These are phyloP conservation scores for Tetranychus truncatus DNA, from an alignment of 2,888 invertebrate species.

Conservation along the genomic window DNA sequence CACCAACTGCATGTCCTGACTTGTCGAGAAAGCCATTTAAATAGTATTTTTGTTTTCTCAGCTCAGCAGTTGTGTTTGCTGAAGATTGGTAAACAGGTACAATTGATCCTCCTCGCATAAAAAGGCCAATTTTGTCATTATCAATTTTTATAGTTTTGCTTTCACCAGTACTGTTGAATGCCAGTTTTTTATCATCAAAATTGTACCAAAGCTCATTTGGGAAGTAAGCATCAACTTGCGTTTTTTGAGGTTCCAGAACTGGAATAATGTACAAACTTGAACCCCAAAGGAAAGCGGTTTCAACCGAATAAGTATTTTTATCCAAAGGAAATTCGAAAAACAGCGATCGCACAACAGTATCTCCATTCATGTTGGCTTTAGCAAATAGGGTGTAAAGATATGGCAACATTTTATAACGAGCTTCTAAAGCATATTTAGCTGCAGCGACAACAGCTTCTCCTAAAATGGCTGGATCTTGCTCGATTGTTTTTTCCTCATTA, in stretches of 20 bases:
- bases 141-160: conserved; percentile 37
- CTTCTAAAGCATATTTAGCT: conserved; percentile 43
- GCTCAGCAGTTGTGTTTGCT: not conserved
- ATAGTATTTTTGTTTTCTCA: not conserved
- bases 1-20: not conserved
- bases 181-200: not conserved
- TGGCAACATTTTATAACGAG: conserved; percentile 54
- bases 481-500: conserved; percentile 38
- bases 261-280: conserved; percentile 52
- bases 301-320: conserved; percentile 45
- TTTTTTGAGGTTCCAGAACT: conserved; percentile 36
- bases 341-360: conserved; percentile 41
- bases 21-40: not conserved
- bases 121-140: conserved; percentile 44
- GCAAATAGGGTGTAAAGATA: conserved; percentile 62
- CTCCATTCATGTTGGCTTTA: conserved; percentile 36
- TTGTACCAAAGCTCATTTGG: conserved; percentile 50
- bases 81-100: not conserved
- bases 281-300: conserved; percentile 60
- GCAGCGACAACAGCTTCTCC: conserved; percentile 48
- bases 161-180: not conserved
- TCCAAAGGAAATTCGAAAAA: conserved; percentile 38
- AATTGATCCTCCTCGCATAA: conserved; percentile 50
- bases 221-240: conserved; percentile 39
- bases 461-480: conserved; percentile 63